Percentiles rank a stretch among this genome's conserved stretches.
phyloP scores from a whole-genome alignment of 2,888 invertebrate genomes.

The Pogonocherus hispidulus region DNA sequence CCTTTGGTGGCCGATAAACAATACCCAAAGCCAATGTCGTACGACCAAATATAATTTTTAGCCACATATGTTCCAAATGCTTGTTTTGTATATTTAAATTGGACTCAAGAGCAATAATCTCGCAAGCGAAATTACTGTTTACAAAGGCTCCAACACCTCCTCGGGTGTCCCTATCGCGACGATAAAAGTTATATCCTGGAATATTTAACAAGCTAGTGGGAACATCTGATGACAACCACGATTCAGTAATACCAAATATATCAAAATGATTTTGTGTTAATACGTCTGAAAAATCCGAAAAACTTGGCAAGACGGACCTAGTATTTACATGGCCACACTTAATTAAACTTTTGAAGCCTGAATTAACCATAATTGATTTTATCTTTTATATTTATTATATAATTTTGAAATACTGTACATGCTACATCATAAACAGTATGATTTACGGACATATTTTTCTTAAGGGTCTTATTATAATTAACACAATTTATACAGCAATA shows the following conservation, averaged over 20 bases:
- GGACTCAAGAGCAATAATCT: neutral
- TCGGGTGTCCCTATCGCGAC: neutral
- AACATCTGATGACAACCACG: conserved; percentile 10
- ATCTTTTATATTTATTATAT: too few relatives aligned
- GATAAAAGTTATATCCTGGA: conserved; percentile 3
- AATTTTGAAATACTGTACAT: too few relatives aligned
- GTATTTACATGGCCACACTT: too few relatives aligned
- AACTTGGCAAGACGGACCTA: neutral
- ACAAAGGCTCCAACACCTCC: conserved; percentile 3
- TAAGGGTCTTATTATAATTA: too few relatives aligned
- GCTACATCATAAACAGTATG: too few relatives aligned
- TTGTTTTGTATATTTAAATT: neutral
- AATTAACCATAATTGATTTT: too few relatives aligned
- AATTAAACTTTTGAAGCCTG: too few relatives aligned
- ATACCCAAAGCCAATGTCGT: neutral
- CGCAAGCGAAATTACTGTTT: neutral
- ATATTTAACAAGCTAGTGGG: neutral
- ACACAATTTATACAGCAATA: neutral
- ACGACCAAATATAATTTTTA: neutral
- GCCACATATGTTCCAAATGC: neutral
- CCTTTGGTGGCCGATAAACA: conserved; percentile 12
- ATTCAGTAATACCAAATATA: conserved; percentile 4
- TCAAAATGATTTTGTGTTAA: neutral
- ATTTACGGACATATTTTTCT: too few relatives aligned
- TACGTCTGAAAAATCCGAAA: neutral